Evolutionary conservation across 2,888 invertebrate species (phyloP).

Genomic region (Pseudococcus longispinus): DNA sequence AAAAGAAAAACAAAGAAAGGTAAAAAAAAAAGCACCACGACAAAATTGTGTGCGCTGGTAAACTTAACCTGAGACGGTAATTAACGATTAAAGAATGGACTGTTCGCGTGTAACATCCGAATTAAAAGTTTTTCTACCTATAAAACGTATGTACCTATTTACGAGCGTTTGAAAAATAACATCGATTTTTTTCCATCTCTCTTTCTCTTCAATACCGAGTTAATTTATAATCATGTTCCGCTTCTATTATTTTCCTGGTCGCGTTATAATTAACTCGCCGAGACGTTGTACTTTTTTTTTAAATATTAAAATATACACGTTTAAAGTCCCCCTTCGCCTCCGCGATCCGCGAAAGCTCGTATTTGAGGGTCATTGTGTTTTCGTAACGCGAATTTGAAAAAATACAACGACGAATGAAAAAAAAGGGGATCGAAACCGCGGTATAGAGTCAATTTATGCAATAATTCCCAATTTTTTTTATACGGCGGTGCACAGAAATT

Average conservation of each 20-base stretch:
- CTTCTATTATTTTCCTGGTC: conserved; percentile 1
- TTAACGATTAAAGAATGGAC: conserved; percentile 31
- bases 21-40: neutral
- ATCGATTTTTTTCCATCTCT: conserved; percentile 6
- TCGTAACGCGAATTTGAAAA: neutral
- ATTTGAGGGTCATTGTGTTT: neutral
- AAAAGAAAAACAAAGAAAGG: neutral
- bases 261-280: conserved; percentile 2
- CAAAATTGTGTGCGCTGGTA: neutral
- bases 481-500: neutral
- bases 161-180: conserved; percentile 10
- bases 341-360: neutral
- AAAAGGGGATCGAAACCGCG: neutral
- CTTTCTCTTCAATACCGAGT: neutral
- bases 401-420: neutral
- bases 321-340: neutral
- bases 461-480: neutral
- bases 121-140: neutral
- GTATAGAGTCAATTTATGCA: neutral
- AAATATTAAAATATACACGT: neutral
- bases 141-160: neutral
- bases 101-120: conserved; percentile 28
- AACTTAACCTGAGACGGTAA: neutral
- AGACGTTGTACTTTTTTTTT: conserved; percentile 26
- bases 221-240: conserved; percentile 18